Evolutionary conservation across 1,140 invertebrate genomes (phyloP), one percentile per base, ranked within the genome.

Genomic region (Leguminivora glycinivorella): DNA sequence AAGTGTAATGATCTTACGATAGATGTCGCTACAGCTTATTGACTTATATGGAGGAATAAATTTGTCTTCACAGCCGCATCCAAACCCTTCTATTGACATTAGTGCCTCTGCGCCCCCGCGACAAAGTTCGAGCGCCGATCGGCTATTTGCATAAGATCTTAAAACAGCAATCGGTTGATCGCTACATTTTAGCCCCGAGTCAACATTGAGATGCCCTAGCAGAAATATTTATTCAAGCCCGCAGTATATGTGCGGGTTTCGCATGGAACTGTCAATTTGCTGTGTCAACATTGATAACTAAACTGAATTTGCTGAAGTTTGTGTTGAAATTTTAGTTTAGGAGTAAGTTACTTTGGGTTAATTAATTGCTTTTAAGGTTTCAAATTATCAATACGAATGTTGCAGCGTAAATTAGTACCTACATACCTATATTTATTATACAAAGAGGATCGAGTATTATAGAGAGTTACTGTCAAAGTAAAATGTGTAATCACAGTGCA

Each of bases 71-170:
- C 24, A 67, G 3, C 14, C 70, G 70, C 22, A 22, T 14, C n/a
- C 26, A 75, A 70, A 77, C 76, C 72, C 69, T 71, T 71, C 26
- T 31, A 72, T 60, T 70, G 70, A 73, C 74, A 70, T 70, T 77
- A 75, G 75, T 70, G 5, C 12, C 1, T 56, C 69, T 38, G 58
- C 58, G 6, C 1, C 25, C 58, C 19, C 58, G 75, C 80, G 81
- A 84, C 78, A 83, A 85, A 83, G 76, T 85, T 79, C 73, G 70
- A 69, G 75, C 82, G 75, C 74, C 40, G 68, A 70, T 58, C 25
- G 75, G 70, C 67, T 84, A 85, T 87, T 87, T 85, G 82, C 85
- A 87, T 87, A 84, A 85, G 85, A 85, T 87, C 85, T 87, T 84
- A 87, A 85, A 85, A 87, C 83, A 87, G 79, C 85, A 84, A 83